Evolutionary conservation across 2,113 vertebrate species (phyloP).

Genomic region (Podocnemis expansa): DNA sequence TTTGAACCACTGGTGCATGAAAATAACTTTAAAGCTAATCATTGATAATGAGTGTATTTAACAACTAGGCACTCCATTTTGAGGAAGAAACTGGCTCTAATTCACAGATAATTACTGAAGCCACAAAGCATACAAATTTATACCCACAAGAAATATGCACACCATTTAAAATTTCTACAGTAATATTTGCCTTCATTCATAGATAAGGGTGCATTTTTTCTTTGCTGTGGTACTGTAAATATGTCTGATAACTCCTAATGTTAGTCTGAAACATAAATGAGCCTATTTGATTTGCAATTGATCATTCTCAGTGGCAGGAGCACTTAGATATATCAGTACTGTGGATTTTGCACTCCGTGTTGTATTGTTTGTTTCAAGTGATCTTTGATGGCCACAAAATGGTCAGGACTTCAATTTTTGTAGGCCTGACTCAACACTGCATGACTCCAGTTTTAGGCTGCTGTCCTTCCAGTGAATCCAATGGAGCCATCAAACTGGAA

Average conservation of each 20-base stretch:
- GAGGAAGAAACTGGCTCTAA: constrained; percentile 1
- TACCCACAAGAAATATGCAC: neutral
- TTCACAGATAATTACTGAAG: constrained; percentile 51
- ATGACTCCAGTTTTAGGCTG: neutral
- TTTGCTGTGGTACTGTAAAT: neutral
- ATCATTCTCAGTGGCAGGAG: neutral
- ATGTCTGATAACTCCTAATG: neutral
- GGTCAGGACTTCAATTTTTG: neutral
- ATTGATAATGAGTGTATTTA: constrained; percentile 40
- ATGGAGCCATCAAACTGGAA: neutral
- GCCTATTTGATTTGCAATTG: neutral
- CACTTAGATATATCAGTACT: rapidly evolving
- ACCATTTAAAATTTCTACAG: constrained; percentile 27
- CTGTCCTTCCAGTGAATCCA: neutral
- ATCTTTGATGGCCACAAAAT: neutral
- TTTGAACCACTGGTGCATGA: neutral
- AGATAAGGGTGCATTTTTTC: neutral
- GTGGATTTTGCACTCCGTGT: neutral
- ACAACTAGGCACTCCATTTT: constrained; percentile 4
- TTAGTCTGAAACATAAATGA: neutral
- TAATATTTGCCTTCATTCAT: constrained; percentile 22
- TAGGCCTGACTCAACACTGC: neutral
- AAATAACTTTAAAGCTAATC: constrained; percentile 34
- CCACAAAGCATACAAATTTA: constrained; percentile 31
- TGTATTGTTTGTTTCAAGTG: neutral